A percentile compares a stretch with the other conserved stretches of the same genome.
phyloP scores from a whole-genome alignment of 1,140 invertebrate species.

The Drosophila pectinifera region DNA sequence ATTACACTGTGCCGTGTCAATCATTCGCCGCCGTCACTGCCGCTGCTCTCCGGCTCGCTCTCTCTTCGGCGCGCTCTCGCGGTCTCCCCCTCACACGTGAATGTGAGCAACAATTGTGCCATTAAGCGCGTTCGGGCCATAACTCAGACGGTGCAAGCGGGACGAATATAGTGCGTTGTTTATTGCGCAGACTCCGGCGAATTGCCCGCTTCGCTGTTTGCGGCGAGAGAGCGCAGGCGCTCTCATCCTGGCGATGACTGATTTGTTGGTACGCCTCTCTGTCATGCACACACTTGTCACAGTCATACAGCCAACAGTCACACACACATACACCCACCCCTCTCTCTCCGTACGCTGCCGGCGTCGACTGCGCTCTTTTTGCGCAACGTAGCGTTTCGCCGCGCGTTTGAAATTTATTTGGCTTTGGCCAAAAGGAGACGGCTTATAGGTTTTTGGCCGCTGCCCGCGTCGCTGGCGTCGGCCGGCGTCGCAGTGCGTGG shows the following conservation, averaged over 20 bases:
- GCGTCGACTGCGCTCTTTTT: conserved; percentile 60
- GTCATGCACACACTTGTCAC: conserved; percentile 83
- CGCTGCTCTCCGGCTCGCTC: conserved; percentile 37
- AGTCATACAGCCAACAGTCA: conserved; percentile 18
- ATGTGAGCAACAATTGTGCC: conserved; percentile 85
- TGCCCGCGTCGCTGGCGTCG: conserved; percentile 39
- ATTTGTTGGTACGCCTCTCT: conserved; percentile 85
- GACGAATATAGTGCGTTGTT: conserved; percentile 24
- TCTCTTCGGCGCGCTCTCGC: conserved; percentile 35
- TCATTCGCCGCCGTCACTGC: conserved; percentile 56
- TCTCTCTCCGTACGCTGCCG: conserved; percentile 24
- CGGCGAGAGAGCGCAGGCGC: conserved; percentile 66
- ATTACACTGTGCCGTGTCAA: conserved; percentile 84
- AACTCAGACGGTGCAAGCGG: conserved; percentile 60
- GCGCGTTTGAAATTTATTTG: conserved; percentile 84
- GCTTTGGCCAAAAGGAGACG: conserved; percentile 85
- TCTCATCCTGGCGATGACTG: conserved; percentile 74
- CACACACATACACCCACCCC: conserved; percentile 19
- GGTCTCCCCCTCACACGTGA: conserved; percentile 35
- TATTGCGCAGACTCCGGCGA: conserved; percentile 52
- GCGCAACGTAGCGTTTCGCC: conserved; percentile 63
- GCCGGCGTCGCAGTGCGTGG: conserved; percentile 54
- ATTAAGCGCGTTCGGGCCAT: conserved; percentile 65
- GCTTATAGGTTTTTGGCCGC: conserved; percentile 80
- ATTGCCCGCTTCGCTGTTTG: conserved; percentile 25